Evolutionary conservation across 2,888 invertebrate genomes (phyloP), one percentile per base, ranked within the genome.

Genomic region (Linnaemya tessellans): DNA sequence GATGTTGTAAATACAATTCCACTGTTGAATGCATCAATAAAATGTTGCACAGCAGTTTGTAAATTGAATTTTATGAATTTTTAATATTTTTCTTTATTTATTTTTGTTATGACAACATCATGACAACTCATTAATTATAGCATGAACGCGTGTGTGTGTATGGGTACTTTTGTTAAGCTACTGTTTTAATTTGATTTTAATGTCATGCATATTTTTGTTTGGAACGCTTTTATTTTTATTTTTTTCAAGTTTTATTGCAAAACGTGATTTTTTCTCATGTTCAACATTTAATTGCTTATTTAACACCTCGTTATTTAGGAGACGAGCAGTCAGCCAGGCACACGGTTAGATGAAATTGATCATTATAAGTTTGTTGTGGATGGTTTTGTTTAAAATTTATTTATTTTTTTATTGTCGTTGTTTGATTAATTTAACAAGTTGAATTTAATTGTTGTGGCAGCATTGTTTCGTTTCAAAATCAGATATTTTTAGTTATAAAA

Each of bases 201-300:
- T 49, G 15, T 38, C n/a, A 20, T 60, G 18, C 8, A 13, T 54
- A n/a, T 22, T 49, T 56, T 56, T 58, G 20, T 51, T 56, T 15
- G 15, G 9, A n/a, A 18, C 22, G 18, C 30, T 70, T 46, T 7
- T 25, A 54, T 43, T 67, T 54, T 49, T 56, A 43, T 68, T 43
- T 35, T 20, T 56, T 38, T 46, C 5, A 30, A 30, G 30, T 30
- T 30, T 30, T 30, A 30, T 30, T 46, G 20, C 38, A 13, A 67
- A 74, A 75, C 81, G 49, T 51, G 73, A 62, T 41, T 38, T 78
- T 62, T 65, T 75, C 56, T 49, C 70, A 75, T 60, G 65, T 68
- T 84, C 67, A 68, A 81, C 30, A 84, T 79, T 84, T 79, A 79
- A 84, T 84, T 81, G 78, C 70, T 75, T 74, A 73, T 77, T 84